Conservation (phyloP, 2,797 vertebrate species). For the Clarias fuscus region DNA sequence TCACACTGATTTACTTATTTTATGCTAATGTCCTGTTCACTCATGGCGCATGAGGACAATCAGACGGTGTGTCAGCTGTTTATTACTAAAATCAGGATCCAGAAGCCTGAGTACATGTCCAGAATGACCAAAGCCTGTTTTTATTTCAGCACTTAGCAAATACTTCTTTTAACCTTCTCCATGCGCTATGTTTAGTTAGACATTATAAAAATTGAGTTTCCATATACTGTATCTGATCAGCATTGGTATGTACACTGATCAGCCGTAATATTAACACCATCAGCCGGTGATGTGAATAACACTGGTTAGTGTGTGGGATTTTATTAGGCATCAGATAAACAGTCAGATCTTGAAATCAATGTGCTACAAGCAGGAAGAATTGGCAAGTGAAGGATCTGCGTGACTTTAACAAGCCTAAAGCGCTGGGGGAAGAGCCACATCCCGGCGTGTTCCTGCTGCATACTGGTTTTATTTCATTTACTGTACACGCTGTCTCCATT, state of each 20-base stretch:
- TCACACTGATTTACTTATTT: background rate
- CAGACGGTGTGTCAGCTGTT: background rate
- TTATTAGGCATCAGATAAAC: no score
- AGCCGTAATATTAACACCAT: no score
- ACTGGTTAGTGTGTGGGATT: no score
- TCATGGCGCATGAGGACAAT: background rate
- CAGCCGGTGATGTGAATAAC: no score
- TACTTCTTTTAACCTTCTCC: background rate
- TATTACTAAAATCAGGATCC: constrained; percentile 6
- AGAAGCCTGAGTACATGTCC: background rate
- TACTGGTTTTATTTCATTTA: background rate
- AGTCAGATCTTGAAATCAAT: no score
- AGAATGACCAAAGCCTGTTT: background rate
- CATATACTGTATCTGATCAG: background rate
- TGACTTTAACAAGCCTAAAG: no score
- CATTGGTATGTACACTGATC: background rate
- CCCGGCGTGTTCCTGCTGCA: no score
- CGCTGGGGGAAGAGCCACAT: no score
- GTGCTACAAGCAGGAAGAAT: no score
- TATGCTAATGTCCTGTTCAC: background rate
- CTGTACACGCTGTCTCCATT: background rate
- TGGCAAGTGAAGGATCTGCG: no score
- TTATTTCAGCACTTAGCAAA: background rate
- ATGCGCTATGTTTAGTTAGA: background rate
- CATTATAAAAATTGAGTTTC: background rate